These are phyloP conservation scores for Pangasius macronema DNA, from an alignment of 2,797 vertebrate species.

Conservation along the genomic window DNA sequence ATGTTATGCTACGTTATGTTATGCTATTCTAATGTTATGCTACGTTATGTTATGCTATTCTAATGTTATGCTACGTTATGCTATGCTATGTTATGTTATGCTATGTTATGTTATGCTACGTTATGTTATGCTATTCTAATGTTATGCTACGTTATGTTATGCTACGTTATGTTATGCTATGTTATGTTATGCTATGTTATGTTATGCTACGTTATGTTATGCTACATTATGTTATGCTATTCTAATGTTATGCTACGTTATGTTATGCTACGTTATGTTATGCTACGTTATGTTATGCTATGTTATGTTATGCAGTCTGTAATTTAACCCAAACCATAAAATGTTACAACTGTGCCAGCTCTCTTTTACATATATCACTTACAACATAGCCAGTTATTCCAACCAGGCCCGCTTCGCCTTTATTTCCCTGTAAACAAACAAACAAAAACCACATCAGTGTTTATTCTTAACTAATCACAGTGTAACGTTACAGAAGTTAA, in stretches of 20 bases:
- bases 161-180: too few species aligned
- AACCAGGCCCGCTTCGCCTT: conserved; percentile 65
- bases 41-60: too few species aligned
- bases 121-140: too few species aligned
- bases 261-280: too few species aligned
- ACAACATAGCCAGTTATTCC: conserved; percentile 75
- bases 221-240: neutral
- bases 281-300: neutral
- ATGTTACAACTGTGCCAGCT: neutral
- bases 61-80: too few species aligned
- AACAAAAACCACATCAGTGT: neutral
- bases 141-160: too few species aligned
- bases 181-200: too few species aligned
- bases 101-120: too few species aligned
- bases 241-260: too few species aligned
- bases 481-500: neutral
- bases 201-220: too few species aligned
- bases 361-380: conserved; percentile 48
- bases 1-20: neutral
- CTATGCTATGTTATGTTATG: too few species aligned
- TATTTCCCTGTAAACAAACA: conserved; percentile 68
- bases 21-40: too few species aligned
- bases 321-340: neutral
- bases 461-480: neutral
- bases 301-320: neutral